These are phyloP conservation scores for Lethenteron camtschaticum DNA, from an alignment of 2,113 vertebrate genomes.

Conservation along the genomic window DNA sequence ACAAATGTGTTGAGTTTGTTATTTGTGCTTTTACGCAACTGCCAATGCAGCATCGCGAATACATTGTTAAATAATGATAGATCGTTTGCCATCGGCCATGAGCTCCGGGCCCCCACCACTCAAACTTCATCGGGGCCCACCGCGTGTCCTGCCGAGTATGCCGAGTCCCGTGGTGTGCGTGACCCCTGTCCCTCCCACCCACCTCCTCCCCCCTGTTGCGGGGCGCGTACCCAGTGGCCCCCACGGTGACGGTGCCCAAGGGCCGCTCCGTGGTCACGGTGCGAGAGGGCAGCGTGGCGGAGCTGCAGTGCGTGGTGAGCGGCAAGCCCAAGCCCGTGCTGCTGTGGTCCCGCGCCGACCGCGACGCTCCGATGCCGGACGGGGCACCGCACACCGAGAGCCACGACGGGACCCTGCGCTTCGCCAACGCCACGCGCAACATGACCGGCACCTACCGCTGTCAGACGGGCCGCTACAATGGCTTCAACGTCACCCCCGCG, in stretches of 20 bases:
- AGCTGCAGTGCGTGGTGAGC: slow-evolving; percentile 58
- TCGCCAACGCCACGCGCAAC: slow-evolving; percentile 53
- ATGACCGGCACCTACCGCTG: slow-evolving; percentile 72
- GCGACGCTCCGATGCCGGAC: slow-evolving; percentile 53
- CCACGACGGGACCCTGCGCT: slow-evolving; percentile 42
- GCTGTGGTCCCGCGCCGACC: slow-evolving; percentile 70
- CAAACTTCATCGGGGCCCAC: not conserved
- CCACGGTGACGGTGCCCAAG: slow-evolving; percentile 46
- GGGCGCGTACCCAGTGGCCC: slow-evolving; percentile 34
- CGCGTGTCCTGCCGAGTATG: not conserved
- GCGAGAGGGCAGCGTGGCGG: slow-evolving; percentile 45
- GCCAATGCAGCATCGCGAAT: too few relatives aligned
- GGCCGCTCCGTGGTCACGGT: slow-evolving; percentile 44
- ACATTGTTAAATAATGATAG: too few relatives aligned
- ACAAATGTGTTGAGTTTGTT: too few relatives aligned
- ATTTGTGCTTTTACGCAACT: too few relatives aligned
- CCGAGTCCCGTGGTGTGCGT: not conserved
- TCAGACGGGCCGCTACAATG: slow-evolving; percentile 82
- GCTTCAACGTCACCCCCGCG: slow-evolving; percentile 75
- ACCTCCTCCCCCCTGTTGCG: not conserved
- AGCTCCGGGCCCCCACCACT: too few relatives aligned
- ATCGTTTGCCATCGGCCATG: too few relatives aligned
- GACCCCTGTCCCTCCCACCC: not conserved
- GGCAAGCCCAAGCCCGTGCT: slow-evolving; percentile 78
- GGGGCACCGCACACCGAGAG: slow-evolving; percentile 43